Evolutionary conservation across 2,888 invertebrate species (phyloP), one percentile per base, ranked within the genome.

Genomic region (Chrysolina oricalcia): DNA sequence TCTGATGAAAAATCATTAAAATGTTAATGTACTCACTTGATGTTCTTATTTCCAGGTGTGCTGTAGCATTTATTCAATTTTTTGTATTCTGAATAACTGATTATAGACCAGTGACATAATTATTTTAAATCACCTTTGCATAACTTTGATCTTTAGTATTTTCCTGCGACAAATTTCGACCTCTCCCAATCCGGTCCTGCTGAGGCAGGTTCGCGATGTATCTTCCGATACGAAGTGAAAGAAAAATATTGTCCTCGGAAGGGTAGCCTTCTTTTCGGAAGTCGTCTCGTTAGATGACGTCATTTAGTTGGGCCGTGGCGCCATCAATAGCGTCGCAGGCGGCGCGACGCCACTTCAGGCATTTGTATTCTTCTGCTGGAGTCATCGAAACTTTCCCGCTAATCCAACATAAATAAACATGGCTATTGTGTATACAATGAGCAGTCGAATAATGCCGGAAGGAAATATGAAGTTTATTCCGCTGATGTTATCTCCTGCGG

Each of bases 241-340:
- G 48, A 73, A 73, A 73, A 73, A 73, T 59, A 73, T 68, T 62
- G 46, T 35, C 69, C 56, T 70, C 53, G 64, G 65, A 53, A 69
- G 69, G 53, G 69, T 19, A 23, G 67, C 15, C n/a, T 68, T 46
- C 56, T 70, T 68, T 67, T 71, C 71, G 70, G 71, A 76, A 76
- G 73, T 71, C 71, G 73, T 73, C 70, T 68, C 63, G 70, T 67
- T 68, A 67, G 73, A 72, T 76, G 76, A 76, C 73, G 73, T 70
- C 76, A 76, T 76, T 73, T 73, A 63, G 68, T 59, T 63, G 48
- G 43, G 53, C 70, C 64, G 46, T 71, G 73, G 76, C 76, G 76
- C 76, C 76, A 71, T 71, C 76, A 70, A 73, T 71, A 48, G 70
- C 17, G 46, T 21, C 71, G 68, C 56, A 68, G 72, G 68, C 75